Percentiles rank a stretch among this genome's conserved stretches.
Evolutionary conservation across 2,113 vertebrate species (phyloP).

Genomic region (Prinia subflava): DNA sequence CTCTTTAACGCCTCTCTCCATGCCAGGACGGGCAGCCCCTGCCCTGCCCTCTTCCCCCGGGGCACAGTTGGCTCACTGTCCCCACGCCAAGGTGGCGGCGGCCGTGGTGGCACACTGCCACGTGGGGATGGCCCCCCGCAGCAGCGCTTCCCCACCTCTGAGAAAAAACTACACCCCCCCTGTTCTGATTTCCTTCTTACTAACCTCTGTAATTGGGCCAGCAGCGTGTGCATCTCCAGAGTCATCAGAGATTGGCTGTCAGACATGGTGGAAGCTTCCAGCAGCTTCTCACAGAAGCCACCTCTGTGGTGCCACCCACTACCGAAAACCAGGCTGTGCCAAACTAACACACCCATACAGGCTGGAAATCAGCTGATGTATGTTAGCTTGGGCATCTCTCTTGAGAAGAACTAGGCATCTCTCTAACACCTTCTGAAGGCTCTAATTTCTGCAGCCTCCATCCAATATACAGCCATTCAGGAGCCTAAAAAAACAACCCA

Average conservation of each 20-base stretch:
- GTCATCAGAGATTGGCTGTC: neutral
- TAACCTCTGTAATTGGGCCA: neutral
- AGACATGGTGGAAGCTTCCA: neutral
- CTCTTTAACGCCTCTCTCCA: neutral
- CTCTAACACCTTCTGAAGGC: neutral
- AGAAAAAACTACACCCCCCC: rapidly evolving
- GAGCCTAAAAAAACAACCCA: neutral
- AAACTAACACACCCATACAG: neutral
- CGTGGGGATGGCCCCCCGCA: rapidly evolving
- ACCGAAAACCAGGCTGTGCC: neutral
- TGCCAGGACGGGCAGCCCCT: neutral
- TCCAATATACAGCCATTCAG: neutral
- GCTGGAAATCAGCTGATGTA: neutral
- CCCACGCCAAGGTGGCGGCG: rapidly evolving
- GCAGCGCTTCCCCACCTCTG: neutral
- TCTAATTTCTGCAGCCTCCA: neutral
- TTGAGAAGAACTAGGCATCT: neutral
- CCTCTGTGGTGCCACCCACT: too few species aligned
- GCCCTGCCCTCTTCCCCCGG: neutral
- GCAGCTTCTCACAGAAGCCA: neutral
- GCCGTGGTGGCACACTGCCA: rapidly evolving
- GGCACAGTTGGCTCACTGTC: rapidly evolving
- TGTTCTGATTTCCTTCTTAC: neutral
- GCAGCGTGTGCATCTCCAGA: neutral
- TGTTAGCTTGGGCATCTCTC: neutral